A percentile compares a stretch with the other conserved stretches of the same genome.
These are phyloP conservation scores for Procambarus clarkii DNA, from an alignment of 1,140 invertebrate species.

Conservation along the genomic window DNA sequence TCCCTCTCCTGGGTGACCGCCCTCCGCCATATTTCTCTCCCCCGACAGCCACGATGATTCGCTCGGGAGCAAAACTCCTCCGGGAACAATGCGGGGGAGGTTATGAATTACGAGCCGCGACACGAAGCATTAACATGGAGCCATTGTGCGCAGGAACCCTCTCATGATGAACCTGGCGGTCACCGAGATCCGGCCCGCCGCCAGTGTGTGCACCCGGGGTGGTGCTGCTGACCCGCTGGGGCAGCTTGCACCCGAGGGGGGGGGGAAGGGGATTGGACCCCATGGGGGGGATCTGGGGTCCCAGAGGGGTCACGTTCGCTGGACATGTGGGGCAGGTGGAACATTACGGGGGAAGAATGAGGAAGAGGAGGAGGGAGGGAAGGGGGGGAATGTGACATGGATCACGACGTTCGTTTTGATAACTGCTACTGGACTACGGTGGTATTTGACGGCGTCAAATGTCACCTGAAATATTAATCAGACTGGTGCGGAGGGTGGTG, in stretches of 20 bases:
- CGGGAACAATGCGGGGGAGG: conserved; percentile 47
- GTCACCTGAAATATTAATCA: conserved; percentile 21
- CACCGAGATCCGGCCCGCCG: neutral
- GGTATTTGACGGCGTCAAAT: conserved; percentile 38
- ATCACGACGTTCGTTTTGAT: neutral
- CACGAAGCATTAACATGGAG: conserved; percentile 53
- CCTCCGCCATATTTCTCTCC: conserved; percentile 32
- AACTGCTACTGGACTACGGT: neutral
- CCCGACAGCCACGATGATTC: conserved; percentile 51
- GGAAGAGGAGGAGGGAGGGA: neutral
- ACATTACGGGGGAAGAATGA: neutral
- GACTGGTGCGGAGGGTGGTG: neutral
- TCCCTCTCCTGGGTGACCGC: neutral
- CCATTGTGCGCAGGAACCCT: conserved; percentile 36
- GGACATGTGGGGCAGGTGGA: too few species aligned
- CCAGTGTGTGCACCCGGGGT: neutral
- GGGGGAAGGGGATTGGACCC: neutral
- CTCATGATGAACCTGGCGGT: conserved; percentile 10
- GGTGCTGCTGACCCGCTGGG: neutral
- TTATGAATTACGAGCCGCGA: conserved; percentile 50
- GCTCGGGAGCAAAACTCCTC: conserved; percentile 43
- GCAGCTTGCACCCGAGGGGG: neutral
- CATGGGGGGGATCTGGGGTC: neutral
- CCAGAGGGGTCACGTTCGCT: too few species aligned
- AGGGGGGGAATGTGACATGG: neutral